Conservation (phyloP, 2,797 vertebrate genomes). For the Varecia variegata region DNA sequence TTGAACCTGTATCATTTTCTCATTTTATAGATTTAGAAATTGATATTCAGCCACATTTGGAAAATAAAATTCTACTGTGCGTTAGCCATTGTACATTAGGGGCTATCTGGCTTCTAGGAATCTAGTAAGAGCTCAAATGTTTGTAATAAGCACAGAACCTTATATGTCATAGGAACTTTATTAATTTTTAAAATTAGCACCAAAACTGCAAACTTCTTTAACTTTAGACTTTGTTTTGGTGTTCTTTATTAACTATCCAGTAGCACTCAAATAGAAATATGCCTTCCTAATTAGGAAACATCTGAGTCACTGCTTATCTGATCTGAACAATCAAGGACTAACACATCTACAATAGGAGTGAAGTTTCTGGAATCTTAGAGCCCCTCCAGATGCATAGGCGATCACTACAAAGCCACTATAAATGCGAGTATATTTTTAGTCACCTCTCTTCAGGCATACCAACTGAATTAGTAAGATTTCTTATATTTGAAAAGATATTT, state of each 20-base stretch:
- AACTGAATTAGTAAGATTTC: neutral
- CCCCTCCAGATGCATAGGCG: neutral
- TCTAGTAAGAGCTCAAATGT: neutral
- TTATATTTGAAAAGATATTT: neutral
- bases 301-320: neutral
- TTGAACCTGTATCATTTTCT: neutral
- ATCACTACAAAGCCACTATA: neutral
- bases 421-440: neutral
- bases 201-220: neutral
- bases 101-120: neutral
- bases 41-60: neutral
- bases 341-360: neutral
- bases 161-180: neutral
- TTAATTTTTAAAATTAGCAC: neutral
- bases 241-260: neutral
- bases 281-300: neutral
- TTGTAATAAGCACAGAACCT: neutral
- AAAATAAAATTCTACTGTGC: neutral
- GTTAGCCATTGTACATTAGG: neutral
- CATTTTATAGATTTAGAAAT: neutral
- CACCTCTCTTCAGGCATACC: neutral
- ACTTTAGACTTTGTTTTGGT: neutral
- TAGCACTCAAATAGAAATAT: neutral
- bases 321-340: neutral
- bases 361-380: slow-evolving; percentile 25